Evolutionary conservation across 2,113 vertebrate genomes (phyloP).

Genomic region (Acrocephalus kingi): DNA sequence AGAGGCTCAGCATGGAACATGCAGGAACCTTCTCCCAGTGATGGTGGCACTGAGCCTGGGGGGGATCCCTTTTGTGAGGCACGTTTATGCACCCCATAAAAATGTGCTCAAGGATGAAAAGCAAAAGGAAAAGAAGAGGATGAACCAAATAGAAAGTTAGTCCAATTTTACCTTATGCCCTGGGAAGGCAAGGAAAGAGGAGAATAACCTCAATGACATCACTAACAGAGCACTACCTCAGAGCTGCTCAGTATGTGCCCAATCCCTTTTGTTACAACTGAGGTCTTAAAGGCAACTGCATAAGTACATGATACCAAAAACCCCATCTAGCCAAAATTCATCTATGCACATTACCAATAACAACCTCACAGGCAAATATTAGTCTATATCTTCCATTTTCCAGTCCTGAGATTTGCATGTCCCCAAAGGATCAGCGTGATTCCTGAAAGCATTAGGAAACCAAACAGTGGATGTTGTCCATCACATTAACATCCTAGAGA

Average conservation of each 20-base stretch:
- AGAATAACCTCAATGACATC: not conserved
- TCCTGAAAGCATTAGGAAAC: not conserved
- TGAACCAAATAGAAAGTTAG: not conserved
- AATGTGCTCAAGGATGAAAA: not conserved
- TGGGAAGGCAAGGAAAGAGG: not conserved
- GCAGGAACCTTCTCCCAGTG: not conserved
- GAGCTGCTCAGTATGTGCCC: not conserved
- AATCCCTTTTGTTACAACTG: not conserved
- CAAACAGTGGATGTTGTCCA: not conserved
- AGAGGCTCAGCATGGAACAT: not conserved
- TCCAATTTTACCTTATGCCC: not conserved
- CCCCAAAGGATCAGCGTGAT: not conserved
- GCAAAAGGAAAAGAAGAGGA: not conserved
- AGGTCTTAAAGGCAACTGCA: not conserved
- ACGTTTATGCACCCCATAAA: not conserved
- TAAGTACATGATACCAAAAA: not conserved
- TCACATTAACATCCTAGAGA: not conserved
- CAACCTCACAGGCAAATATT: not conserved
- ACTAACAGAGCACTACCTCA: fast-evolving
- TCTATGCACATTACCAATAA: not conserved
- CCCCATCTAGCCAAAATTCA: not conserved
- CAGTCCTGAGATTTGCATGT: not conserved
- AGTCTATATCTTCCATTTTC: not conserved
- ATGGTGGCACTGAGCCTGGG: not conserved
- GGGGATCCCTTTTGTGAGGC: not conserved